Evolutionary conservation across 35 echinoderm and acorn worm species (phyloP).

Genomic region (Ophioderma brevispina): DNA sequence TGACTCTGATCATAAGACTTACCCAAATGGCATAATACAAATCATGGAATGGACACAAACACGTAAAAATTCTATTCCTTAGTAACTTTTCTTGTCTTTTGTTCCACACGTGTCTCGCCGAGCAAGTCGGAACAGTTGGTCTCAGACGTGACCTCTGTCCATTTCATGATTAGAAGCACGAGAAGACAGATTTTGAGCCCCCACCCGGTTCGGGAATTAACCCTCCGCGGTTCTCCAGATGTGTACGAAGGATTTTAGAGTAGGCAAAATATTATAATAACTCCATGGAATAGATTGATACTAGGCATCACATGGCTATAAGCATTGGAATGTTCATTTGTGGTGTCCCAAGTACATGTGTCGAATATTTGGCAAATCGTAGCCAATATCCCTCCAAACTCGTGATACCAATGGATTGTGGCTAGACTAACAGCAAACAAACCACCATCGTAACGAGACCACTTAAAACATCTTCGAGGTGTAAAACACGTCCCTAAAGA

Average conservation of each 20-base stretch:
- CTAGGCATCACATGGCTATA: slow-evolving; percentile 24
- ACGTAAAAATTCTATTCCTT: slow-evolving; percentile 52
- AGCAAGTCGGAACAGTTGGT: background rate
- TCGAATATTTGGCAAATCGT: slow-evolving; percentile 61
- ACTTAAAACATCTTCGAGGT: slow-evolving; percentile 28
- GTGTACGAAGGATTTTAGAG: slow-evolving; percentile 27
- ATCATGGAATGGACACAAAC: slow-evolving; percentile 41
- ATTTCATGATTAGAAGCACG: too few species aligned
- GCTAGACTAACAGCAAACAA: slow-evolving; percentile 50
- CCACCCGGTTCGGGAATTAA: too few species aligned
- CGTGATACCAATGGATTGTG: slow-evolving; percentile 35
- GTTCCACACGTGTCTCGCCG: background rate
- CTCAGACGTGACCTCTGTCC: too few species aligned
- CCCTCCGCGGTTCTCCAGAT: background rate
- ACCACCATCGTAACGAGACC: slow-evolving; percentile 52
- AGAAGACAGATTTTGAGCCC: too few species aligned
- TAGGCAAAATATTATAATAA: slow-evolving; percentile 55
- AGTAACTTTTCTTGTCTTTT: slow-evolving; percentile 52
- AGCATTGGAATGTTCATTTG: slow-evolving; percentile 49
- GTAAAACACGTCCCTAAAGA: slow-evolving; percentile 15
- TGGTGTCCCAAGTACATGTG: slow-evolving; percentile 53
- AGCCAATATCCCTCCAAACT: slow-evolving; percentile 70
- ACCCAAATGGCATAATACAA: slow-evolving; percentile 38
- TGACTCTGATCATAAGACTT: background rate
- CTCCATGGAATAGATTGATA: slow-evolving; percentile 17